These are phyloP conservation scores for Ambastaia sidthimunki DNA, from an alignment of 2,797 vertebrate species.

Conservation along the genomic window DNA sequence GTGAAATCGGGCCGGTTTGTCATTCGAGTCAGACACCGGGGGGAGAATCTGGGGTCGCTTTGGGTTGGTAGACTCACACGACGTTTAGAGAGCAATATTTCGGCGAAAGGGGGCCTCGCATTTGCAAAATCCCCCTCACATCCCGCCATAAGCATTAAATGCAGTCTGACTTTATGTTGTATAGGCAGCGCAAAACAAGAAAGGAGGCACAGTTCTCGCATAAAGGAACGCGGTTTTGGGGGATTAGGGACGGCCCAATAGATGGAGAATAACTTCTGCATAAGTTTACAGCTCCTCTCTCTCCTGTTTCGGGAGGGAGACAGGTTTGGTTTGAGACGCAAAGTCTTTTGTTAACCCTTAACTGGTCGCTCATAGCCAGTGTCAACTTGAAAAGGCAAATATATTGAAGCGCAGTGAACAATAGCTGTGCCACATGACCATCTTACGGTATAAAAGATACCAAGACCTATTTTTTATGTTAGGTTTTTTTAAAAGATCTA, in stretches of 20 bases:
- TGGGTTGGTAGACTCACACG: constrained; percentile 86
- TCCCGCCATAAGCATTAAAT: constrained; percentile 99
- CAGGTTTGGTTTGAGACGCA: constrained; percentile 72
- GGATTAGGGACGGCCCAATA: constrained; percentile 85
- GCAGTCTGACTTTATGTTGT: constrained; percentile 99
- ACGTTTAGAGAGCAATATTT: constrained; percentile 91
- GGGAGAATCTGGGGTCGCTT: constrained; percentile 96
- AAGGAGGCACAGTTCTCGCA: constrained; percentile 85
- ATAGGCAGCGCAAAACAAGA: constrained; percentile 87
- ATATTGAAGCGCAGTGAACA: too few species aligned
- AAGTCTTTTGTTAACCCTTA: constrained; percentile 76
- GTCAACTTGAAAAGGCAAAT: not conserved
- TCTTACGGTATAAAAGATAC: too few species aligned
- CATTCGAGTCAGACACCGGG: constrained; percentile 97
- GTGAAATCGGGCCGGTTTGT: constrained; percentile 97
- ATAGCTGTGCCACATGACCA: too few species aligned
- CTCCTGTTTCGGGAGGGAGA: constrained; percentile 73
- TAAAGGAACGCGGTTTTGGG: constrained; percentile 85
- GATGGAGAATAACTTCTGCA: constrained; percentile 87
- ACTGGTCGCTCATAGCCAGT: constrained; percentile 9
- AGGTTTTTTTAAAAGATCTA: too few species aligned
- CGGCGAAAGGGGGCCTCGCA: constrained; percentile 88
- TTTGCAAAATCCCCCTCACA: constrained; percentile 90
- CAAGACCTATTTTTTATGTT: too few species aligned
- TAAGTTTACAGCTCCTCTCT: constrained; percentile 85